These are phyloP conservation scores for Poeciliopsis prolifica DNA, from an alignment of 2,113 vertebrate species.

Conservation along the genomic window DNA sequence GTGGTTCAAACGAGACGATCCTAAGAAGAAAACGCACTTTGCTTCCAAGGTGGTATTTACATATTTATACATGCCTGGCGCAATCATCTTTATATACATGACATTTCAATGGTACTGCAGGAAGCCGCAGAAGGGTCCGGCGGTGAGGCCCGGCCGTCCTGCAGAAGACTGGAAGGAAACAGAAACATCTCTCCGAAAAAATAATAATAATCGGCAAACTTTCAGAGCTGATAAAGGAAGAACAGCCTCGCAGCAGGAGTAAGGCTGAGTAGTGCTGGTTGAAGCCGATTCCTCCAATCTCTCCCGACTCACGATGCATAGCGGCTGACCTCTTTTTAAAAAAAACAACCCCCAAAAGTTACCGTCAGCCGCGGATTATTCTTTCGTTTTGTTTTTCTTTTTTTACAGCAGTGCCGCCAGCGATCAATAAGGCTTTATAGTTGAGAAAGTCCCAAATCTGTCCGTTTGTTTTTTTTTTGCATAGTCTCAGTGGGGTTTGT, in stretches of 20 bases:
- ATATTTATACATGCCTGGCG: slow-evolving; percentile 71
- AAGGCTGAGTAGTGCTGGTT: slow-evolving; percentile 64
- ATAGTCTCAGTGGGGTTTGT: slow-evolving; percentile 88
- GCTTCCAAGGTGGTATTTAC: slow-evolving; percentile 73
- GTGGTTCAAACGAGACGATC: slow-evolving; percentile 69
- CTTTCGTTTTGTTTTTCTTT: slow-evolving; percentile 27
- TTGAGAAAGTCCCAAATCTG: slow-evolving; percentile 62
- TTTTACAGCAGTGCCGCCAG: slow-evolving; percentile 68
- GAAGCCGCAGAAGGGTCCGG: slow-evolving; percentile 29
- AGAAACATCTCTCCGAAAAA: slow-evolving; percentile 30
- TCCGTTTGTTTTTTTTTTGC: slow-evolving; percentile 56
- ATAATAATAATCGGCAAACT: slow-evolving; percentile 30
- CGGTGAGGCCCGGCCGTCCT: slow-evolving; percentile 3
- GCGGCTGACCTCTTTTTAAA: slow-evolving; percentile 48
- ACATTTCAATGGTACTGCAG: slow-evolving; percentile 70
- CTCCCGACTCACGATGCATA: slow-evolving; percentile 43
- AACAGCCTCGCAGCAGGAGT: slow-evolving; percentile 45
- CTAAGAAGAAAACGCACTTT: slow-evolving; percentile 75
- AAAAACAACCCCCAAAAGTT: slow-evolving; percentile 49
- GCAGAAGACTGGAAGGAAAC: slow-evolving; percentile 34
- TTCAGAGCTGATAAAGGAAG: slow-evolving; percentile 27
- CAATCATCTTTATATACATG: slow-evolving; percentile 77
- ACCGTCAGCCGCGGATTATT: slow-evolving; percentile 44
- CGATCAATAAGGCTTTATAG: slow-evolving; percentile 65
- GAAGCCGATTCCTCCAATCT: slow-evolving; percentile 35